phyloP scores from a whole-genome alignment of 2,113 vertebrate genomes.

The Oncorhynchus mykiss region DNA sequence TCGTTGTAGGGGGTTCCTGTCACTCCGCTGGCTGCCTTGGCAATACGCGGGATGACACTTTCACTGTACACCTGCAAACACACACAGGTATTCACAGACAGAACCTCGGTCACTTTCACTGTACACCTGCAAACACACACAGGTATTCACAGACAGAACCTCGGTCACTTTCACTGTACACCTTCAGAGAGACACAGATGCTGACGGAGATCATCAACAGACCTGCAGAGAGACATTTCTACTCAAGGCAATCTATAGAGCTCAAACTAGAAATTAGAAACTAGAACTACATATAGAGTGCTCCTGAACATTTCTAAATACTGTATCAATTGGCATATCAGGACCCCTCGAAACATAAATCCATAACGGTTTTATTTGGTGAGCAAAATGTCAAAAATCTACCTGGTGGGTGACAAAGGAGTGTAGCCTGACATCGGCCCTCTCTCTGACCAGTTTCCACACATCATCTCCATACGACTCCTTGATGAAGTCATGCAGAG shows the following conservation, averaged over 20 bases:
- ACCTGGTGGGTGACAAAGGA: constrained; percentile 78
- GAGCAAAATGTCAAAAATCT: no score
- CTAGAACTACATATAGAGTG: no score
- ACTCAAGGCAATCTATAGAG: no score
- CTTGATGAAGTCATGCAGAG: constrained; percentile 78
- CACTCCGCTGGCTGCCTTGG: constrained; percentile 74
- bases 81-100: neutral
- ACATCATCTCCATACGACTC: constrained; percentile 77
- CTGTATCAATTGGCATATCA: no score
- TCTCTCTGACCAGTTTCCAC: constrained; percentile 75
- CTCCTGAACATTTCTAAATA: no score
- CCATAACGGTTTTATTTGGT: neutral
- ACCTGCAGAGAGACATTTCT: no score
- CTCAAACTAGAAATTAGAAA: no score
- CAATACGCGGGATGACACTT: constrained; percentile 73
- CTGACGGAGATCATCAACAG: no score
- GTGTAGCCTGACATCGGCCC: constrained; percentile 72
- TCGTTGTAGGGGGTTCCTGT: constrained; percentile 76
- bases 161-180: neutral
- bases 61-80: constrained; percentile 70
- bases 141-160: neutral
- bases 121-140: constrained; percentile 63
- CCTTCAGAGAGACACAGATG: no score
- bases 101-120: constrained; percentile 58
- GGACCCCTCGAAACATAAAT: neutral